phyloP scores from a whole-genome alignment of 30 jellyfish, hydroid and myxozoan species.

The Aurelia sp. region DNA sequence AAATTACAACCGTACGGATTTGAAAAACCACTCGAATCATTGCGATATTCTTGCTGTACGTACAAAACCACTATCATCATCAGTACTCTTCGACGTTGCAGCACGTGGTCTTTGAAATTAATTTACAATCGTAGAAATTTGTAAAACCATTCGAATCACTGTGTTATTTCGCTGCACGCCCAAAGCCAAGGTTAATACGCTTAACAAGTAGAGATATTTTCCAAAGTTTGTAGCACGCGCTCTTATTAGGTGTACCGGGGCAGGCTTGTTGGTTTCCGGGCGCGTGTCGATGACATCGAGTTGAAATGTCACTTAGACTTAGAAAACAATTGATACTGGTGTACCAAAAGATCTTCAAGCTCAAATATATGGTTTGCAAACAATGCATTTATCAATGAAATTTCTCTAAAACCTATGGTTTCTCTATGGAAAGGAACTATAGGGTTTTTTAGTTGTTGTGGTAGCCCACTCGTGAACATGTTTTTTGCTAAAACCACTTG shows the following conservation, averaged over 20 bases:
- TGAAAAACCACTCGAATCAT: conserved; percentile 27
- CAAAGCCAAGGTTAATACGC: not conserved
- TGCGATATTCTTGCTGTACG: conserved; percentile 1
- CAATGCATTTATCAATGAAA: too few species aligned
- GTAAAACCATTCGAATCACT: too few species aligned
- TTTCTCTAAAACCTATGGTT: too few species aligned
- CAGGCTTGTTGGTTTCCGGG: conserved; percentile 60
- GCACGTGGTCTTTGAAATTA: not conserved
- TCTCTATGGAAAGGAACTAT: too few species aligned
- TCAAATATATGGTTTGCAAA: too few species aligned
- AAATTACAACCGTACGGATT: conserved; percentile 20
- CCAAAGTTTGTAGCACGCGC: conserved; percentile 14
- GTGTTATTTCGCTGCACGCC: not conserved
- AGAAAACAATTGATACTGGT: not conserved
- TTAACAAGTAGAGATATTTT: not conserved
- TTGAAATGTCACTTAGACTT: not conserved
- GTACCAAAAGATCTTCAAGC: too few species aligned
- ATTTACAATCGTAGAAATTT: too few species aligned
- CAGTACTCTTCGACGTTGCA: not conserved
- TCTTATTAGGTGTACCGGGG: conserved; percentile 13
- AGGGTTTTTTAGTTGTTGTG: too few species aligned
- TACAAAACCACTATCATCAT: not conserved
- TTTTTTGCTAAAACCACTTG: too few species aligned
- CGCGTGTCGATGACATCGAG: conserved; percentile 25
- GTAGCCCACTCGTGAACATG: too few species aligned